Evolutionary conservation across 2,797 vertebrate species (phyloP).

Genomic region (Leptatherina wallacei): DNA sequence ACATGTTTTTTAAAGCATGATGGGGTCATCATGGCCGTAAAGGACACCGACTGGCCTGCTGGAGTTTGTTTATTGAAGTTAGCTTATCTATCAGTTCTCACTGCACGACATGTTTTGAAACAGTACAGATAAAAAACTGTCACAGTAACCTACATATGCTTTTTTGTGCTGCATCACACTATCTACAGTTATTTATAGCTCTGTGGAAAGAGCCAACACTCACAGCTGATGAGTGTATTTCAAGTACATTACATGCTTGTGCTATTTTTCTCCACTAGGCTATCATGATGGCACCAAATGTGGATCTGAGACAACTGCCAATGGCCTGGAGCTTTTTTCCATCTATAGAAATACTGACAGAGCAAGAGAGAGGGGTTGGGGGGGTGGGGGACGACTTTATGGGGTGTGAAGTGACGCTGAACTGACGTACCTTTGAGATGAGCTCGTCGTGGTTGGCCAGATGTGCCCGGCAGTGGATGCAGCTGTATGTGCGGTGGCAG

Average conservation of each 20-base stretch:
- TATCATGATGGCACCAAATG: neutral
- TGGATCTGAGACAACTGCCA: slow-evolving; percentile 14
- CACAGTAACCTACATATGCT: slow-evolving; percentile 46
- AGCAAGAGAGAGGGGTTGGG: slow-evolving; percentile 11
- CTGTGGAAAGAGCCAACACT: neutral
- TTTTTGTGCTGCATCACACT: slow-evolving; percentile 11
- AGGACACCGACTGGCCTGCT: neutral
- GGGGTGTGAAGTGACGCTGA: neutral
- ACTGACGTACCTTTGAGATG: slow-evolving; percentile 92
- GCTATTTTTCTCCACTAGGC: slow-evolving; percentile 4
- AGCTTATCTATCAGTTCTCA: neutral
- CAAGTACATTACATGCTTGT: neutral
- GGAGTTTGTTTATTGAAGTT: neutral
- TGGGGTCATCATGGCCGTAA: neutral
- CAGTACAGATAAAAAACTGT: neutral
- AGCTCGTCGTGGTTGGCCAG: slow-evolving; percentile 98
- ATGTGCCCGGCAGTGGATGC: slow-evolving; percentile 98
- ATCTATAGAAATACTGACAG: neutral
- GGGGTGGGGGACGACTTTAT: neutral
- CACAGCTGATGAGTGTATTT: slow-evolving; percentile 10
- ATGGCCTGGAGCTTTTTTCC: slow-evolving; percentile 5
- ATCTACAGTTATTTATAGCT: slow-evolving; percentile 11
- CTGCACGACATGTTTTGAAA: neutral
- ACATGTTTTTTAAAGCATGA: neutral
- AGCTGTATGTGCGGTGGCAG: slow-evolving; percentile 98